Conservation (phyloP, 2,888 invertebrate species). For the Ametastegia equiseti region DNA sequence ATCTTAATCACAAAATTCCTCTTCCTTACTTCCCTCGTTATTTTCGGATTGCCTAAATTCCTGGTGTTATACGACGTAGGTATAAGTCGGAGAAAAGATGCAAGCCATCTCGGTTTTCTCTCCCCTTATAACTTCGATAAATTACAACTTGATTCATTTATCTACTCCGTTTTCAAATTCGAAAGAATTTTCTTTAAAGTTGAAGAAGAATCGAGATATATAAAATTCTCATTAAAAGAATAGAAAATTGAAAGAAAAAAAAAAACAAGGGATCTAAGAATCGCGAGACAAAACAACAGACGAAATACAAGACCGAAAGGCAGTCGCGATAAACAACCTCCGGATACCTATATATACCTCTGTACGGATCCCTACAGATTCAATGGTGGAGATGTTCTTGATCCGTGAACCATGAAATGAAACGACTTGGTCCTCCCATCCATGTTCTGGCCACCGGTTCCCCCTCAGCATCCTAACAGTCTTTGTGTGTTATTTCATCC, state of each 20-base stretch:
- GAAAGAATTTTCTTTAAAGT: neutral
- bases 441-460: slow-evolving; percentile 8
- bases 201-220: neutral
- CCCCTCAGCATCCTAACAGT: neutral
- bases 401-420: slow-evolving; percentile 59
- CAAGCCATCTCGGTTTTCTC: neutral
- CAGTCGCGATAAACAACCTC: neutral
- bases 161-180: neutral
- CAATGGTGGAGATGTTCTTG: slow-evolving; percentile 51
- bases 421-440: slow-evolving; percentile 42
- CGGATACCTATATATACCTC: too few species aligned
- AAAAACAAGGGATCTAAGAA: neutral
- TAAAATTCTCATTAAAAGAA: neutral
- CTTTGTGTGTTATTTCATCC: neutral
- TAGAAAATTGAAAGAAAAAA: neutral
- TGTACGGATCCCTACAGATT: neutral
- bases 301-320: too few species aligned
- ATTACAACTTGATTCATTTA: neutral
- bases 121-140: neutral
- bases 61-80: neutral
- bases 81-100: slow-evolving; percentile 16
- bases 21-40: slow-evolving; percentile 6
- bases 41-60: neutral
- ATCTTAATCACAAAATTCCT: slow-evolving; percentile 39
- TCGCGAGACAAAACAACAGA: neutral